Conservation (phyloP, 53 echinoderm and acorn worm genomes). For the Zoroaster sp. region DNA sequence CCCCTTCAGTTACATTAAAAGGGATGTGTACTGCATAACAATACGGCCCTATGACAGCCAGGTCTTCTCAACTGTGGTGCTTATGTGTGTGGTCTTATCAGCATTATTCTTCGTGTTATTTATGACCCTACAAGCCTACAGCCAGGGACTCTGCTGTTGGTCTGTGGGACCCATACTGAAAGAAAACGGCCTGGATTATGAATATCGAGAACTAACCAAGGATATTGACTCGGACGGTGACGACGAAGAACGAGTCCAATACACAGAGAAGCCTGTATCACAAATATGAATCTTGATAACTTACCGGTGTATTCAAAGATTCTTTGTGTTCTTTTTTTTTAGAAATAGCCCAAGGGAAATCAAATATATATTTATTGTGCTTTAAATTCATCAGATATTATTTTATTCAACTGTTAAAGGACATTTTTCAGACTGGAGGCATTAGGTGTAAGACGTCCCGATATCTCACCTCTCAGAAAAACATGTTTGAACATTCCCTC, state of each 20-base stretch:
- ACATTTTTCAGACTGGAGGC: too few species aligned
- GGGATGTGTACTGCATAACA: slow-evolving; percentile 72
- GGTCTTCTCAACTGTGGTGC: slow-evolving; percentile 19
- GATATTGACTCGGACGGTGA: neutral
- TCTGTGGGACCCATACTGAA: neutral
- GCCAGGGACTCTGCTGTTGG: slow-evolving; percentile 54
- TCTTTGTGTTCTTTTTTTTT: neutral
- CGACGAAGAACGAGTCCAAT: neutral
- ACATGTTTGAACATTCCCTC: neutral
- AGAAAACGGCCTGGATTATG: slow-evolving; percentile 19
- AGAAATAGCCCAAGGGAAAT: neutral
- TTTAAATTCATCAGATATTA: neutral
- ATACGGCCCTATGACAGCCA: neutral
- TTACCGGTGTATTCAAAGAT: neutral
- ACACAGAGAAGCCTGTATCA: slow-evolving; percentile 11
- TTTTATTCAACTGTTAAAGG: neutral
- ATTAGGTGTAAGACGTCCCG: too few species aligned
- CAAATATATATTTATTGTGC: neutral
- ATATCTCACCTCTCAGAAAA: too few species aligned
- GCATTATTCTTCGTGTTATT: slow-evolving; percentile 37
- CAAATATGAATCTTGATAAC: neutral
- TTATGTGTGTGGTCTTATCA: slow-evolving; percentile 17
- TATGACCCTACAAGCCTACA: slow-evolving; percentile 38
- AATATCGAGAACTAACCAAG: slow-evolving; percentile 51
- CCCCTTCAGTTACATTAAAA: slow-evolving; percentile 64